Percentiles rank a stretch among this genome's conserved stretches.
These are phyloP conservation scores for Venusia cambrica DNA, from an alignment of 2,888 invertebrate genomes.

Conservation along the genomic window DNA sequence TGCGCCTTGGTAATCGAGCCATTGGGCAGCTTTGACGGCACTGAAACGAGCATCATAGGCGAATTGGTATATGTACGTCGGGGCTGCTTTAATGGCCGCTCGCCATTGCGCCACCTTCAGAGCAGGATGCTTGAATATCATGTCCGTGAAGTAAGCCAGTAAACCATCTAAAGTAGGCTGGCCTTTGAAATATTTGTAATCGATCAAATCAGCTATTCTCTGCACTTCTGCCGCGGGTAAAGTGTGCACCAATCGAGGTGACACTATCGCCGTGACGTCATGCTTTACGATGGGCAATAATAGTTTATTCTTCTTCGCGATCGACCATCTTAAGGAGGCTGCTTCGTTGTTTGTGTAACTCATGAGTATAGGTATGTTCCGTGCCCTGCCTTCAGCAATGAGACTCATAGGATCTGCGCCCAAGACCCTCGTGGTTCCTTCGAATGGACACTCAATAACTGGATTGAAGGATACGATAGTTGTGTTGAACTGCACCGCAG, in stretches of 20 bases:
- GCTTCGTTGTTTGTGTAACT: constrained; percentile 32
- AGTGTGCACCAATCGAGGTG: constrained; percentile 26
- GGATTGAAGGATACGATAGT: constrained; percentile 36
- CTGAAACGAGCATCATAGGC: constrained; percentile 61
- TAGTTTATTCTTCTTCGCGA: constrained; percentile 3
- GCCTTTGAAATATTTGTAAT: constrained; percentile 30
- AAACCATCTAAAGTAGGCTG: constrained; percentile 25
- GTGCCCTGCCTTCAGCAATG: constrained; percentile 35
- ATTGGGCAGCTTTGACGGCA: constrained; percentile 45
- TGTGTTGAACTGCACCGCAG: constrained; percentile 24
- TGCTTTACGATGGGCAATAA: constrained; percentile 3
- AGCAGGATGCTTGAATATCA: constrained; percentile 34
- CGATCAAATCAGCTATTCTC: constrained; percentile 26
- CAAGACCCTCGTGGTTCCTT: constrained; percentile 35
- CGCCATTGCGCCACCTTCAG: constrained; percentile 36
- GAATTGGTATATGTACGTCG: constrained; percentile 69
- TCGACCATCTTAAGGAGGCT: constrained; percentile 13
- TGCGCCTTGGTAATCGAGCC: constrained; percentile 45
- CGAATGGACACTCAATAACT: constrained; percentile 31
- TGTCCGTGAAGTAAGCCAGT: constrained; percentile 28
- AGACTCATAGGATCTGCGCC: constrained; percentile 37
- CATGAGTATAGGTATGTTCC: constrained; percentile 36
- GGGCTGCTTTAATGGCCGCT: constrained; percentile 35
- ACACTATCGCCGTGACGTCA: constrained; percentile 15
- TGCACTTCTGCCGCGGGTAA: constrained; percentile 22